A percentile compares a stretch with the other conserved stretches of the same genome.
phyloP scores from a whole-genome alignment of 1,140 invertebrate species.

The Coenobita brevimanus region DNA sequence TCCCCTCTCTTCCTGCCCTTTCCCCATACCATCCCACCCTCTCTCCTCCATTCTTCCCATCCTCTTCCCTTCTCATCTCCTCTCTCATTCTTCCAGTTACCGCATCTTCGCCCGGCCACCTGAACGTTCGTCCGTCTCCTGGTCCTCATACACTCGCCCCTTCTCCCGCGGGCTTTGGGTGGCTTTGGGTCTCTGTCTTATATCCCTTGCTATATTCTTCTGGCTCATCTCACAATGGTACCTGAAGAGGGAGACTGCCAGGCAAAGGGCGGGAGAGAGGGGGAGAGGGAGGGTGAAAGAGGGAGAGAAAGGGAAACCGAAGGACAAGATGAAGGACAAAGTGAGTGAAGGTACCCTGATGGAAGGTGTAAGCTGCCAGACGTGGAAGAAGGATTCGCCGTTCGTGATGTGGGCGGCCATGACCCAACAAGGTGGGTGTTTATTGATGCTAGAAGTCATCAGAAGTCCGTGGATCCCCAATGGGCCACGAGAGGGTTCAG shows the following conservation, averaged over 20 bases:
- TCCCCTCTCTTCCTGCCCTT: too few relatives aligned
- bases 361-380: not conserved
- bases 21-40: too few relatives aligned
- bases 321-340: too few relatives aligned
- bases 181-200: not conserved
- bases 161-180: constrained; percentile 46
- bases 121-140: constrained; percentile 14
- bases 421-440: constrained; percentile 52
- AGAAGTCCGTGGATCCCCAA: too few relatives aligned
- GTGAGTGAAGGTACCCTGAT: not conserved
- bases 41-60: not conserved
- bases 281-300: not conserved
- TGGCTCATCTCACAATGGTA: constrained; percentile 27
- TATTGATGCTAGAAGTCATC: not conserved
- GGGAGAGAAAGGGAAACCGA: not conserved
- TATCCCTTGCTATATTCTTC: constrained; percentile 6
- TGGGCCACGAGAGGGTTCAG: too few relatives aligned
- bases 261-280: not conserved
- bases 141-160: constrained; percentile 60
- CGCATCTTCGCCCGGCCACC: constrained; percentile 57
- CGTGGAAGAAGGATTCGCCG: constrained; percentile 30
- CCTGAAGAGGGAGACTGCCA: not conserved
- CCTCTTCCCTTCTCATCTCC: not conserved
- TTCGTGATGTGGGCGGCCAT: constrained; percentile 57
- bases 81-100: constrained; percentile 29